Percentiles rank a stretch among this genome's conserved stretches.
phyloP scores from a whole-genome alignment of 2,888 invertebrate genomes.

The Pterostichus niger region DNA sequence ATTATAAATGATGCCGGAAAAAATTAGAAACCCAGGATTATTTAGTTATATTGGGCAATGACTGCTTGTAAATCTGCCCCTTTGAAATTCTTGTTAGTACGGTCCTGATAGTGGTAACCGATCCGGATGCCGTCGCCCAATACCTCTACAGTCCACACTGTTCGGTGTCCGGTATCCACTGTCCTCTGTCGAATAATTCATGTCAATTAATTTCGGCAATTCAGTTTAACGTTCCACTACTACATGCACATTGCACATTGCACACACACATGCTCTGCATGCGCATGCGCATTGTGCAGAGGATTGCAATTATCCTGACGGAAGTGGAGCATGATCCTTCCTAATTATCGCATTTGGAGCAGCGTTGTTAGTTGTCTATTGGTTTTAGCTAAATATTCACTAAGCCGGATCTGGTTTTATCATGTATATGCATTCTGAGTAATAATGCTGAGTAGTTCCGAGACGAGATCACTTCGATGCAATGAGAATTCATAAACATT shows the following conservation, averaged over 20 bases:
- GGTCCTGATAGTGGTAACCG: neutral
- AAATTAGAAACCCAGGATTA: too few species aligned
- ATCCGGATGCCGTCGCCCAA: conserved; percentile 52
- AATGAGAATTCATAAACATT: too few species aligned
- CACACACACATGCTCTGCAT: conserved; percentile 20
- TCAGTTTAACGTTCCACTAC: conserved; percentile 75
- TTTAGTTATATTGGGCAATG: too few species aligned
- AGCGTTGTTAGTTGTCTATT: conserved; percentile 35
- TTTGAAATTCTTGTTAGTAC: too few species aligned
- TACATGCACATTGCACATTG: conserved; percentile 71
- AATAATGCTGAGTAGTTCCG: too few species aligned
- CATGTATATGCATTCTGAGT: neutral
- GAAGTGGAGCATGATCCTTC: conserved; percentile 60
- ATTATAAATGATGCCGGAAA: too few species aligned
- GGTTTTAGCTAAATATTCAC: conserved; percentile 34
- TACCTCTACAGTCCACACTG: conserved; percentile 69
- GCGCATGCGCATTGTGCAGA: conserved; percentile 24
- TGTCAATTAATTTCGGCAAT: conserved; percentile 76
- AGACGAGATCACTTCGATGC: too few species aligned
- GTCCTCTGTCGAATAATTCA: conserved; percentile 74
- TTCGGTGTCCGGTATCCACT: conserved; percentile 49
- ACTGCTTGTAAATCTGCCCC: too few species aligned
- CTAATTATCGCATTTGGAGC: conserved; percentile 62
- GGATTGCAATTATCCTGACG: conserved; percentile 61
- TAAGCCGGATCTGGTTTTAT: conserved; percentile 6